Evolutionary conservation across 2,797 vertebrate genomes (phyloP).

Genomic region (Sebastes flavidus): DNA sequence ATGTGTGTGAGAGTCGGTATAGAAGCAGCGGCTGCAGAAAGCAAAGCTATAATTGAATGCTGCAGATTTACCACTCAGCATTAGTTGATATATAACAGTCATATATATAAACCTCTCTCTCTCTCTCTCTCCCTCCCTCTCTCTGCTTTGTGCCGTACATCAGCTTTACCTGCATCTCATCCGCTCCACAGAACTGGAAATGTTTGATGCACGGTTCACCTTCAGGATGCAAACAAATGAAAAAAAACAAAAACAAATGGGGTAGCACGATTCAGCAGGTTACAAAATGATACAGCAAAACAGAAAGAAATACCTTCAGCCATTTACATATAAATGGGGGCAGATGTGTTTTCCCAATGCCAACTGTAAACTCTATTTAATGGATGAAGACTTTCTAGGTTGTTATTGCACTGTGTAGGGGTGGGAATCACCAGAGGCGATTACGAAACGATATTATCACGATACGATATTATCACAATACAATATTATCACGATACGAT

Average conservation of each 20-base stretch:
- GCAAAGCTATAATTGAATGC: conserved; percentile 33
- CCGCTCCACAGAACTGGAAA: not conserved
- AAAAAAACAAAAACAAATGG: not conserved
- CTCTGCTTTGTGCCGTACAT: not conserved
- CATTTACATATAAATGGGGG: conserved; percentile 31
- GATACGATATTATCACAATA: too few species aligned
- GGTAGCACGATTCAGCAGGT: conserved; percentile 2
- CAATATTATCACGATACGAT: too few species aligned
- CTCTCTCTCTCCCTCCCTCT: not conserved
- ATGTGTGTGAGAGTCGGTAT: not conserved
- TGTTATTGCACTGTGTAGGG: not conserved
- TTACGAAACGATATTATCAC: accelerated
- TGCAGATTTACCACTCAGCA: conserved; percentile 27
- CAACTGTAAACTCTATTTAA: not conserved
- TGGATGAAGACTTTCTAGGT: not conserved
- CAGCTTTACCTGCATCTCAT: conserved; percentile 30
- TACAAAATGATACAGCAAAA: conserved; percentile 28
- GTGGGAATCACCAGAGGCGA: too few species aligned
- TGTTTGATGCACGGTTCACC: conserved; percentile 18
- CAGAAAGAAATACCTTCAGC: conserved; percentile 7
- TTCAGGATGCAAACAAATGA: conserved; percentile 2
- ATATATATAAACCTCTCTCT: not conserved
- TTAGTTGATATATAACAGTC: conserved; percentile 20
- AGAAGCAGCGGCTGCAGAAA: not conserved
- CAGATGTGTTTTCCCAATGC: not conserved